Evolutionary conservation across 2,888 invertebrate genomes (phyloP).

Genomic region (Cosmia pyralina): DNA sequence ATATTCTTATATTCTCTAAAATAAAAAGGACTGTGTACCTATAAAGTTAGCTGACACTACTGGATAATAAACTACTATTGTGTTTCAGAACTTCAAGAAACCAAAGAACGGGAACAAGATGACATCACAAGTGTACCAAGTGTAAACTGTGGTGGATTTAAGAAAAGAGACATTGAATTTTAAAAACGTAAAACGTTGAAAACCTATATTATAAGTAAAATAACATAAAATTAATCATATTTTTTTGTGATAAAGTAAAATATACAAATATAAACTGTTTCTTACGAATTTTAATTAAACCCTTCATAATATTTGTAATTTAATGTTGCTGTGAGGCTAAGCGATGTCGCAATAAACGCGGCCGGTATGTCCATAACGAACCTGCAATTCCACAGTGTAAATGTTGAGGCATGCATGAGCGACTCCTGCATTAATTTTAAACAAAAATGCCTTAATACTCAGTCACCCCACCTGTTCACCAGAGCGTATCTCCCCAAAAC

Average conservation of each 20-base stretch:
- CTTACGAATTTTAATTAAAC: slow-evolving; percentile 34
- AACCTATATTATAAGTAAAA: background rate
- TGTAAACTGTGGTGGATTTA: slow-evolving; percentile 90
- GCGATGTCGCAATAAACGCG: slow-evolving; percentile 34
- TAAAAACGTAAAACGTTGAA: slow-evolving; percentile 71
- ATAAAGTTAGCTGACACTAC: background rate
- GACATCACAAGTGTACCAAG: slow-evolving; percentile 88
- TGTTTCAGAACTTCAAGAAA: slow-evolving; percentile 91
- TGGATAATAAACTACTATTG: slow-evolving; percentile 3
- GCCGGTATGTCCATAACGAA: slow-evolving; percentile 39
- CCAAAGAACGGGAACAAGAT: slow-evolving; percentile 91
- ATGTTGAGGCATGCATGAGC: slow-evolving; percentile 67
- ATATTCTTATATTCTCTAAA: background rate
- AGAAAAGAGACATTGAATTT: slow-evolving; percentile 92
- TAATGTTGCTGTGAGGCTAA: background rate
- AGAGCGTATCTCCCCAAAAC: slow-evolving; percentile 90
- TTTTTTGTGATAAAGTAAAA: slow-evolving; percentile 43
- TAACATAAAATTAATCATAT: slow-evolving; percentile 27
- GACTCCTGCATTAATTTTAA: slow-evolving; percentile 85
- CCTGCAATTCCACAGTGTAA: slow-evolving; percentile 55
- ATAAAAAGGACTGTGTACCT: background rate
- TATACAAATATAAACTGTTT: slow-evolving; percentile 48
- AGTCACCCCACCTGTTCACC: slow-evolving; percentile 89
- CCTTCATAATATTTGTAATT: background rate
- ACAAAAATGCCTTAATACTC: slow-evolving; percentile 89